These are phyloP conservation scores for Agrenia bidenticulata DNA, from an alignment of 2,888 invertebrate genomes.

Conservation along the genomic window DNA sequence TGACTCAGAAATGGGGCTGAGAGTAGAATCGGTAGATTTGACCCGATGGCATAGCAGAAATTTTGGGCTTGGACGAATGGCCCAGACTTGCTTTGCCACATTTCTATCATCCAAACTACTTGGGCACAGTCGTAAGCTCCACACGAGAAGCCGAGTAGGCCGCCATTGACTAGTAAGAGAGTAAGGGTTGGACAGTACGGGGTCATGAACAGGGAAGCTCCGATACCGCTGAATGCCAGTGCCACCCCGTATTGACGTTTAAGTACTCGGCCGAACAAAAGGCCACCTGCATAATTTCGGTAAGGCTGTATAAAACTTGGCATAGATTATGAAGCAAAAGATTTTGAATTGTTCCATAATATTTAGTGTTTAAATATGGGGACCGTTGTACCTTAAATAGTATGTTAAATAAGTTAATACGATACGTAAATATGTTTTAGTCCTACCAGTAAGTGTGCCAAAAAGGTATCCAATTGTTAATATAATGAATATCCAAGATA, in stretches of 20 bases:
- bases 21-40: constrained; percentile 26
- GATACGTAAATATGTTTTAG: too few species aligned
- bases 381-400: background rate
- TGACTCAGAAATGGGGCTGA: constrained; percentile 32
- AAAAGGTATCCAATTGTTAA: constrained; percentile 23
- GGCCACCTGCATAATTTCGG: too few species aligned
- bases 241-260: constrained; percentile 35
- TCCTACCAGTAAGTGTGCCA: constrained; percentile 36
- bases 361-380: too few species aligned
- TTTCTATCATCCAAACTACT: constrained; percentile 44
- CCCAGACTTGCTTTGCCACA: constrained; percentile 34
- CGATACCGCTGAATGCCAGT: constrained; percentile 27
- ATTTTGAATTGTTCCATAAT: too few species aligned
- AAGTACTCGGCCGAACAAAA: constrained; percentile 12
- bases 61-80: constrained; percentile 43
- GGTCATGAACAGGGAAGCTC: constrained; percentile 18
- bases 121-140: constrained; percentile 40
- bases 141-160: constrained; percentile 32
- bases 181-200: constrained; percentile 30
- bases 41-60: constrained; percentile 37
- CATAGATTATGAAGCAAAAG: too few species aligned
- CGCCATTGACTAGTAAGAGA: constrained; percentile 30
- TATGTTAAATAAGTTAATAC: too few species aligned
- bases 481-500: constrained; percentile 38
- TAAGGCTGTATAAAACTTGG: too few species aligned